Base-by-base conservation (phyloP, 2,888 invertebrate species). In the Drosophila tanythrix region DNA sequence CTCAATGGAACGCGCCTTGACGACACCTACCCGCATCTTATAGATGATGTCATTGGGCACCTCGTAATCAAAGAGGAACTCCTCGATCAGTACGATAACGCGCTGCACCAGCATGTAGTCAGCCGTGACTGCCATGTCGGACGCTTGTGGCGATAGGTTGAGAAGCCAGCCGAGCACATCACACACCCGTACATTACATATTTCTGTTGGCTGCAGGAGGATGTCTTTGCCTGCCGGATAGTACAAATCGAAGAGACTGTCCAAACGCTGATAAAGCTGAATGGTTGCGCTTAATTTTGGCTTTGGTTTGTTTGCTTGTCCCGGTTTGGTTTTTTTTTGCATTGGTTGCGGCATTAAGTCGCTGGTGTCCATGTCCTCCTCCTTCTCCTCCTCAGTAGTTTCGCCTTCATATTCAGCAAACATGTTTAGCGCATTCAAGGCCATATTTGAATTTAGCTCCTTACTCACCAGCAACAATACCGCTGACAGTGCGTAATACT, bases 21-120 rank as follows among this genome's bases (percentile, higher is more conserved):
- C 71, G 15, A 91, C 91, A 3, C 92, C 92, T 69, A 91, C 81
- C n/a, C 91, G 91, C 21, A 91, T 89, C 8, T 92, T 88, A 79
- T 88, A 92, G 1, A 82, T 85, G 0, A 86, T 79, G 56, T 91
- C 91, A 25, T 76, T 72, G 3, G 88, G 83, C 25, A 91, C 83
- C 36, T 82, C 88, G 38, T 75, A 74, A 48, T 90, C 88, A 3
- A 88, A 85, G 3, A 90, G 67, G 35, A 93, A 91, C 2, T 43
- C 50, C 21, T 90, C 83, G 11, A 93, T 76, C 6, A 91, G 74
- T 0, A 69, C 18, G 3, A 92, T 13, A 4, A 93, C 65, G 13
- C 82, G 78, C 1, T 88, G 79, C 3, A 93, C 40, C 27, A 93
- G 81, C n/a, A 88, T 75, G 0, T 79, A 57, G 25, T 2, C 25